Base-by-base conservation (phyloP, 37 sponge, comb jelly and placozoan genomes). In the Haliclona indistincta region DNA sequence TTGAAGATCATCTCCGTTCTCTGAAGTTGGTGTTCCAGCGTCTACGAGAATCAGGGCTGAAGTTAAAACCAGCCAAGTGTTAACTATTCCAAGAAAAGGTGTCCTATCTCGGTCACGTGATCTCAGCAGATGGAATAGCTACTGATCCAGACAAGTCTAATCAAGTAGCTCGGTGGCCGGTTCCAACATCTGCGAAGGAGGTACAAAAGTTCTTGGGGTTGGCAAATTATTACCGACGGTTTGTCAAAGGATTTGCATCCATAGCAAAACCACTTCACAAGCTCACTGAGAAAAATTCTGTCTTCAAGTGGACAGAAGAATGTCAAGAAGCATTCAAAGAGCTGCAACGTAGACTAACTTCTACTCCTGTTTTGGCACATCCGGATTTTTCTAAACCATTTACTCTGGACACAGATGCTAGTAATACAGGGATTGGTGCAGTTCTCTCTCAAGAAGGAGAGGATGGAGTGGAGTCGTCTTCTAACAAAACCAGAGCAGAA, bases 331-430 rank as follows among this genome's bases (percentile, higher is more conserved):
- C 81, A 1, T 81, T 81, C 35, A 29, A 22, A 23, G 17, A 35
- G 64, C 65, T 81, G 35, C 62, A 69, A 42, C 34, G 47, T 35
- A 52, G 44, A 35, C 65, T 81, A 30, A 63, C 53, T 1, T 38
- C 71, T 20, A 33, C 64, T 11, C 81, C 73, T n/a, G 40, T 81
- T 20, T 40, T 81, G 35, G 63, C 73, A 3, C 64, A 64, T 41
- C 73, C 81, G 10, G 64, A 81, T 33, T 81, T 81, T 53, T n/a
- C 49, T 28, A 36, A 64, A 32, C 65, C 73, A n/a, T 81, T 81
- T 40, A 40, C 64, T 25, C 28, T 81, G 55, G 71, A 81, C 49
- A 81, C 73, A 38, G 81, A 81, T 72, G 73, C 81, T 26, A 52
- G 71, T 35, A 34, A 39, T 13, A 32, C 11, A 23, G 81, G 81